Base-by-base conservation (phyloP, 2,888 invertebrate species). In the Limnephilus marmoratus region DNA sequence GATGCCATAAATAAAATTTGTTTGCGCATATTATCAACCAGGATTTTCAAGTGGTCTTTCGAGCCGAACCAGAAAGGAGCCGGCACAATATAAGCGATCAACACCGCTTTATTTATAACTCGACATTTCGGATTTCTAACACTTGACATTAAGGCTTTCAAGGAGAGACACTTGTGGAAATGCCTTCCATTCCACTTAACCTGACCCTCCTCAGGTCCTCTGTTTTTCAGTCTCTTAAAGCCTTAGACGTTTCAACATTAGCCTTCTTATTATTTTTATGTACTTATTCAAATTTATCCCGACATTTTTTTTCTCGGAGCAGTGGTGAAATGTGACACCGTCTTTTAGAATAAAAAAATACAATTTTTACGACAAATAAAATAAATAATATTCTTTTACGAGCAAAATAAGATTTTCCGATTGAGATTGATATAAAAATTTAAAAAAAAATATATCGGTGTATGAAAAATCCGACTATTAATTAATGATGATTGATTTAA, bases 271-370 rank as follows among this genome's bases (percentile, higher is more conserved):
- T 92, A 90, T 92, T 91, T 91, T 68, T 81, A 88, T 89, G 81
- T 86, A 49, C 89, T 91, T 91, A 92, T 92, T 92, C 90, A 92
- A 92, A 92, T 92, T 85, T 92, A 92, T 92, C 91, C 90, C 7
- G 31, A 85, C 83, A 90, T 92, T 91, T 91, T 45, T 92, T 85
- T 85, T 81, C 90, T 53, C 80, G 53, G 37, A 37, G 45, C 49
- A 29, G 15, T 4, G 9, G 37, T 31, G 83, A 31, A 37, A 83
- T 83, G 49, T 29, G 49, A 86, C 29, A 86, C 86, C 9, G 49
- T 29, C 86, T 34, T 34, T 34, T 5, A 18, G 34, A 3, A 83
- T 34, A 83, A 83, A 34, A 83, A 83, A 34, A 37, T 4, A 31
- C 37, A 83, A 83, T 18, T 49, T 49, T 13, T 7, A 34, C 24